A percentile compares a stretch with the other conserved stretches of the same genome.
These are phyloP conservation scores for Orthosia gracilis DNA, from an alignment of 2,888 invertebrate species.

Conservation along the genomic window DNA sequence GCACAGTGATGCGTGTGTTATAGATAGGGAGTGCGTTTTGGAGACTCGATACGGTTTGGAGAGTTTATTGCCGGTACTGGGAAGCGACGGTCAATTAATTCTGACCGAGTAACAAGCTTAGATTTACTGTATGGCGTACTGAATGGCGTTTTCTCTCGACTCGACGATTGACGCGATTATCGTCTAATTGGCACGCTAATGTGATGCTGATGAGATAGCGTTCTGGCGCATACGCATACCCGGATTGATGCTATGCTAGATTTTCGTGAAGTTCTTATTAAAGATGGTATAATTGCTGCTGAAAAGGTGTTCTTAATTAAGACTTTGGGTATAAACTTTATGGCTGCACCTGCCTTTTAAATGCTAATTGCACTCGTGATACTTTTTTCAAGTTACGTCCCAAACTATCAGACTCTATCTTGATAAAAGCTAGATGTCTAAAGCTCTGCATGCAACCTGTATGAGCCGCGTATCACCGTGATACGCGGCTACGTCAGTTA, in stretches of 20 bases:
- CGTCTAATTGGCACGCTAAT: constrained; percentile 73
- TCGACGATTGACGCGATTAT: constrained; percentile 66
- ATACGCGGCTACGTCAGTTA: constrained; percentile 4
- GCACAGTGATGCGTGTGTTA: constrained; percentile 58
- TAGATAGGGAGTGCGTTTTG: constrained; percentile 68
- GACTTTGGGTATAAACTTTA: constrained; percentile 8
- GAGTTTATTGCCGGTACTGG: constrained; percentile 78
- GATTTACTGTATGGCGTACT: constrained; percentile 73
- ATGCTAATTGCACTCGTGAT: constrained; percentile 28
- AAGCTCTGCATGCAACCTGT: constrained; percentile 13
- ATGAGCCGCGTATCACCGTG: background rate
- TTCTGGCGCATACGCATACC: background rate
- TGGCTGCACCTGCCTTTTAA: background rate
- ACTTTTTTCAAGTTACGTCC: constrained; percentile 14
- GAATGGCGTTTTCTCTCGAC: constrained; percentile 69
- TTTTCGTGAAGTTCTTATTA: constrained; percentile 26
- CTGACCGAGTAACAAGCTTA: constrained; percentile 78
- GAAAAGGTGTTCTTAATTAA: constrained; percentile 43
- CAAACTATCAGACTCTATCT: constrained; percentile 12
- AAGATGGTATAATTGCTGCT: constrained; percentile 37
- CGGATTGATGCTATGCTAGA: constrained; percentile 27
- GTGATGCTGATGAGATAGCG: constrained; percentile 51
- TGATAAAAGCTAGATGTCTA: constrained; percentile 23
- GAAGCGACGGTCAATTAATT: constrained; percentile 82
- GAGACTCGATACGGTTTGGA: constrained; percentile 81